These are phyloP conservation scores for Pristiophorus japonicus DNA, from an alignment of 2,113 vertebrate genomes.

Conservation along the genomic window DNA sequence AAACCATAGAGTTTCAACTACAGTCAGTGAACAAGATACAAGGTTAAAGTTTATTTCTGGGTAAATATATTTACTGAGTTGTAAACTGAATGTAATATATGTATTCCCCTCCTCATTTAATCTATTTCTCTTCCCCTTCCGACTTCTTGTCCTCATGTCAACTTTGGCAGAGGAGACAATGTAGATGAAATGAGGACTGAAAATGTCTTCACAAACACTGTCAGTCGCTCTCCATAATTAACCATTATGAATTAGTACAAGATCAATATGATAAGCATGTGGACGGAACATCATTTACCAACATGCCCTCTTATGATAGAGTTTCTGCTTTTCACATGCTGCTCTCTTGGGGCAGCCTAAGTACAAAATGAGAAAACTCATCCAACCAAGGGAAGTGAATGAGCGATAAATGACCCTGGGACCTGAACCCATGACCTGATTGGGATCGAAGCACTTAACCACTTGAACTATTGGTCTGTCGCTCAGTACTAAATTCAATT, in stretches of 20 bases:
- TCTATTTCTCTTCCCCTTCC: not conserved
- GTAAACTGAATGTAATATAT: not conserved
- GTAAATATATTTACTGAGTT: not conserved
- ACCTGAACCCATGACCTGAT: not conserved
- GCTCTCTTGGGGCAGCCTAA: not conserved
- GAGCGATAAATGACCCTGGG: not conserved
- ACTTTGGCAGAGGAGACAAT: not conserved
- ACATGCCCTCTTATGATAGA: not conserved
- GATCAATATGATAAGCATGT: not conserved
- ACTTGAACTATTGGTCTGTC: conserved; percentile 13
- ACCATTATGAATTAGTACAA: not conserved
- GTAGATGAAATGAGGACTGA: not conserved
- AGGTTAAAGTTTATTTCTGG: not conserved
- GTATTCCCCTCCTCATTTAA: not conserved
- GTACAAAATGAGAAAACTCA: not conserved
- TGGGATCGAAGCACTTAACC: not conserved
- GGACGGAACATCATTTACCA: not conserved
- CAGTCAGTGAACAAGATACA: not conserved
- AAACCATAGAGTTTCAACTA: not conserved
- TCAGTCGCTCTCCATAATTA: not conserved
- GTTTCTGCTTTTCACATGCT: not conserved
- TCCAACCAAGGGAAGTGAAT: not conserved
- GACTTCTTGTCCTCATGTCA: not conserved
- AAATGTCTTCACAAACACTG: not conserved
- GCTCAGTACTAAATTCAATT: conserved; percentile 18